phyloP scores from a whole-genome alignment of 2,888 invertebrate species.

The Pristionchus fissidentatus region DNA sequence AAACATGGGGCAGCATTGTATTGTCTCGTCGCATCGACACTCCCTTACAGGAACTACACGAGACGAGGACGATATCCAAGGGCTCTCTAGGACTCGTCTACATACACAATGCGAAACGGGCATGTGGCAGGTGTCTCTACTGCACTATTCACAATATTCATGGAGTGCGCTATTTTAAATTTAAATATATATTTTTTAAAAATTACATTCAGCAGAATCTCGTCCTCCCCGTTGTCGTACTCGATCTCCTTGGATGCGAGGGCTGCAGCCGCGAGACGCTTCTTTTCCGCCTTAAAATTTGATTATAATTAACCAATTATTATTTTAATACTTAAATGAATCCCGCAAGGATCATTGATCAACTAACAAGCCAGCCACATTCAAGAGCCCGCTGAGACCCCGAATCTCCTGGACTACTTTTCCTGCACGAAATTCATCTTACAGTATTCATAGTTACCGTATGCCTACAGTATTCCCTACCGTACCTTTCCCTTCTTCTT shows the following conservation, averaged over 20 bases:
- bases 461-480: not conserved
- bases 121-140: no score
- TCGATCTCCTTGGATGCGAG: slow-evolving; percentile 59
- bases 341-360: no score
- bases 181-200: no score
- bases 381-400: not conserved
- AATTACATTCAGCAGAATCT: slow-evolving; percentile 61
- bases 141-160: no score
- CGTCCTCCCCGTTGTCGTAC: slow-evolving; percentile 70
- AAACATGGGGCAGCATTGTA: no score
- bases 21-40: no score
- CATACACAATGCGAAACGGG: no score
- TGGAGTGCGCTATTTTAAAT: no score
- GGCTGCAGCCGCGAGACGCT: slow-evolving; percentile 63
- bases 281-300: slow-evolving; percentile 53
- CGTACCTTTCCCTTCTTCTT: slow-evolving; percentile 66
- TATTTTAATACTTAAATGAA: not conserved
- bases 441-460: not conserved
- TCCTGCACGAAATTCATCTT: not conserved
- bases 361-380: no score
- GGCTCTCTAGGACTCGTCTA: no score
- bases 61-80: no score
- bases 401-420: not conserved
- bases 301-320: not conserved
- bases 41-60: no score